phyloP scores from a whole-genome alignment of 1,140 invertebrate genomes.

The Heliconius eleuchia region DNA sequence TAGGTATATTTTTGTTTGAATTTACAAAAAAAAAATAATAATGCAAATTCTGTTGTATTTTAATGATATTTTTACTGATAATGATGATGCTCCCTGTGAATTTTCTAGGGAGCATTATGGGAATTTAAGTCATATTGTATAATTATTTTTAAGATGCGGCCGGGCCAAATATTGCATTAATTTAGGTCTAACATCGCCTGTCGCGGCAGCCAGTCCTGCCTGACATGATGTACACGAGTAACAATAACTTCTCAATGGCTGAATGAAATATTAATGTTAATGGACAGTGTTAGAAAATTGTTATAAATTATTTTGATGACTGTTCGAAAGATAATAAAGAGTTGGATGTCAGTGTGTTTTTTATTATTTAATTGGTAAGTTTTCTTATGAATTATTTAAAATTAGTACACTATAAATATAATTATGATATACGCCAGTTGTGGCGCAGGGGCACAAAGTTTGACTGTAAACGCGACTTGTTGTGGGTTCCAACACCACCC shows the following conservation, averaged over 20 bases:
- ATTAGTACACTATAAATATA: too few relatives aligned
- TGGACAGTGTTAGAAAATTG: conserved; percentile 82
- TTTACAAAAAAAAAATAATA: conserved; percentile 67
- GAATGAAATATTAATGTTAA: conserved; percentile 79
- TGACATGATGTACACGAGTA: conserved; percentile 67
- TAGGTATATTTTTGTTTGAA: conserved; percentile 79
- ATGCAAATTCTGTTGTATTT: conserved; percentile 80
- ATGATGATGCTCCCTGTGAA: conserved; percentile 46
- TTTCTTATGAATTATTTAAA: neutral
- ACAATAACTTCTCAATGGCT: conserved; percentile 75
- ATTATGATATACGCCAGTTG: too few relatives aligned
- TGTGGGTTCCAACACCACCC: too few relatives aligned
- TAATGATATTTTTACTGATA: conserved; percentile 79
- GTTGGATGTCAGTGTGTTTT: conserved; percentile 79
- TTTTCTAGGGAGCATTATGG: conserved; percentile 54
- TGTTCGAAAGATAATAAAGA: conserved; percentile 83
- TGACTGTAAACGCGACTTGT: too few relatives aligned
- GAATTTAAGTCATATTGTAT: conserved; percentile 77
- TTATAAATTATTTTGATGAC: conserved; percentile 84
- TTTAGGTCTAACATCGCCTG: conserved; percentile 68
- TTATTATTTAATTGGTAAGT: conserved; percentile 46
- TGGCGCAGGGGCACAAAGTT: too few relatives aligned
- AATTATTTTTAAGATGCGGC: conserved; percentile 79
- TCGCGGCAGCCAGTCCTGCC: conserved; percentile 64
- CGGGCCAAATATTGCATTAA: conserved; percentile 80